phyloP scores from a whole-genome alignment of 2,888 invertebrate species.

The Luperina nickerlii region DNA sequence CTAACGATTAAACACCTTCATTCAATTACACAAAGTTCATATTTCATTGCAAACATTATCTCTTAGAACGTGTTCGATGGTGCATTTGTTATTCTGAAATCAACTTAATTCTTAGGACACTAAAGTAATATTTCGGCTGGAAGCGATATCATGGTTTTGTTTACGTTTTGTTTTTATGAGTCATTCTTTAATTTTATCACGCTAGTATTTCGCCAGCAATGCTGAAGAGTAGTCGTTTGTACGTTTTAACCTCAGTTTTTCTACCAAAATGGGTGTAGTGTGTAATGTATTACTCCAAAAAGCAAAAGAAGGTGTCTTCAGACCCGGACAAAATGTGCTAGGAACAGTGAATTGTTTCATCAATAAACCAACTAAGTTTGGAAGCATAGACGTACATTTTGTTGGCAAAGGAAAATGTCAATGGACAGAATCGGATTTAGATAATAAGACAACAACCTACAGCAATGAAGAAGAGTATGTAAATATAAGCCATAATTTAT shows the following conservation, averaged over 20 bases:
- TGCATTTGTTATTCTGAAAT: constrained; percentile 2
- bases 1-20: background rate
- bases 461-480: constrained; percentile 61
- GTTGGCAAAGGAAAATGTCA: constrained; percentile 64
- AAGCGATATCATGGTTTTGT: background rate
- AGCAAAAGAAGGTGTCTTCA: constrained; percentile 58
- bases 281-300: constrained; percentile 66
- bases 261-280: constrained; percentile 39
- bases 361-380: constrained; percentile 60
- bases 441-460: background rate
- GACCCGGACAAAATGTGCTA: constrained; percentile 58
- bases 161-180: constrained; percentile 8
- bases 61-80: background rate
- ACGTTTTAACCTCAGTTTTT: background rate
- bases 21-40: background rate
- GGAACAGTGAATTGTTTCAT: constrained; percentile 65
- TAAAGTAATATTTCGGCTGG: background rate
- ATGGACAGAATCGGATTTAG: constrained; percentile 50
- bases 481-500: constrained; percentile 44
- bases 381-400: constrained; percentile 58
- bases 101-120: background rate
- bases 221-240: background rate
- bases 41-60: background rate
- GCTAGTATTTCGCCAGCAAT: constrained; percentile 9
- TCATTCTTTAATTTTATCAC: background rate